Evolutionary conservation across 2,113 vertebrate species (phyloP).

Genomic region (Phyllostomus discolor): DNA sequence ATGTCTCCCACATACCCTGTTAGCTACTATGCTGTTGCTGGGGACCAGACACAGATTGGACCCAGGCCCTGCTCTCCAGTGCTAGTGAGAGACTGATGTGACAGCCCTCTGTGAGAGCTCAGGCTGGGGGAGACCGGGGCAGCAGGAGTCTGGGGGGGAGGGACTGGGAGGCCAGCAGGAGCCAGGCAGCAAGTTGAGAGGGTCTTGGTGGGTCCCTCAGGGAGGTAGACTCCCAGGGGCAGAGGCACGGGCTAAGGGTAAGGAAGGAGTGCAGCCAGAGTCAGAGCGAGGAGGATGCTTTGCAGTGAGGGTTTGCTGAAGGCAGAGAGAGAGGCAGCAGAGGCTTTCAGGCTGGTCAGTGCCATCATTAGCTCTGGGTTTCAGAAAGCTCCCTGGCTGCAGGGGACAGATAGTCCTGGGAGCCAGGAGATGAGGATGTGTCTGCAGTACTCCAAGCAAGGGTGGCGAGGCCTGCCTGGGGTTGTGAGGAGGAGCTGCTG

Average conservation of each 20-base stretch:
- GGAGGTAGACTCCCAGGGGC: not conserved
- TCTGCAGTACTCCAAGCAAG: not conserved
- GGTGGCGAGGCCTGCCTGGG: not conserved
- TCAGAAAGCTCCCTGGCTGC: not conserved
- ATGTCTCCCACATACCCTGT: not conserved
- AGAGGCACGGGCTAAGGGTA: not conserved
- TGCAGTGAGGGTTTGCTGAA: not conserved
- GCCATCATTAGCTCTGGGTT: not conserved
- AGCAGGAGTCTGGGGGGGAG: not conserved
- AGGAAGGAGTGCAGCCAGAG: not conserved
- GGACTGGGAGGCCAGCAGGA: not conserved
- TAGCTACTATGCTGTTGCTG: not conserved
- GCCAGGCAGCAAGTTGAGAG: not conserved
- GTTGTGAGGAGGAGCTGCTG: not conserved
- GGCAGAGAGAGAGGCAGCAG: not conserved
- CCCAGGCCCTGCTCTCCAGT: not conserved
- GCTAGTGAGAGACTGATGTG: not conserved
- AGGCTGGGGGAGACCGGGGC: not conserved
- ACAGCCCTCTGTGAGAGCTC: not conserved
- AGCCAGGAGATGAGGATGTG: not conserved
- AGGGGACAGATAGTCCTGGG: not conserved
- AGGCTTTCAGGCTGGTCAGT: not conserved
- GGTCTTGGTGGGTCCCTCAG: not conserved
- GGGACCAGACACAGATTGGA: not conserved
- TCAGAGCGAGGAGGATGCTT: not conserved